These are phyloP conservation scores for Seira ritae DNA, from an alignment of 2,888 invertebrate genomes.

Conservation along the genomic window DNA sequence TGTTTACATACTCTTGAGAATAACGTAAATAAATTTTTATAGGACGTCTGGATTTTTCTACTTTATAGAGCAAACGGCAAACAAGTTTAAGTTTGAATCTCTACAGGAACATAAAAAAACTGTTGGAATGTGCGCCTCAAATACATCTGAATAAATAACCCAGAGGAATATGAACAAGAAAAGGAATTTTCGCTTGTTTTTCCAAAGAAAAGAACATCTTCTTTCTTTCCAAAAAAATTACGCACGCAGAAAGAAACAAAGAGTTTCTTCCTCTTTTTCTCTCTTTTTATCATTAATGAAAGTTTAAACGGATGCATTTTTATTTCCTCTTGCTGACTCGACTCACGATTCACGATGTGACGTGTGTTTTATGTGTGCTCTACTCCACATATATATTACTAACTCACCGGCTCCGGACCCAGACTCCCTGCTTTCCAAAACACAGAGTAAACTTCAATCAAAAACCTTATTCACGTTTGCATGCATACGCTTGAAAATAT, in stretches of 20 bases:
- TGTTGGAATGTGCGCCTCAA: background rate
- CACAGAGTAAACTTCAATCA: background rate
- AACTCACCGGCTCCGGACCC: slow-evolving; percentile 79
- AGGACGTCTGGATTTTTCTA: background rate
- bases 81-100: too few species aligned
- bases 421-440: slow-evolving; percentile 75
- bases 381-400: too few species aligned
- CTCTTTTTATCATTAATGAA: slow-evolving; percentile 16
- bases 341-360: too few species aligned
- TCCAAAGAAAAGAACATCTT: slow-evolving; percentile 5
- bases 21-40: slow-evolving; percentile 5
- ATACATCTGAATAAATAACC: slow-evolving; percentile 17
- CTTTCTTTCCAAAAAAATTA: background rate
- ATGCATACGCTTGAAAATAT: too few species aligned
- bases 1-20: slow-evolving; percentile 10
- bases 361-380: too few species aligned
- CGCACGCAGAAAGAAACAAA: background rate
- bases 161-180: background rate
- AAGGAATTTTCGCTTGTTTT: background rate
- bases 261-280: background rate
- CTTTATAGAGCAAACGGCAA: background rate
- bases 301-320: background rate
- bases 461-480: too few species aligned
- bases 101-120: background rate
- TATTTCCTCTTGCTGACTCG: too few species aligned